These are phyloP conservation scores for Prionailurus bengalensis DNA, from an alignment of 2,113 vertebrate genomes.

Conservation along the genomic window DNA sequence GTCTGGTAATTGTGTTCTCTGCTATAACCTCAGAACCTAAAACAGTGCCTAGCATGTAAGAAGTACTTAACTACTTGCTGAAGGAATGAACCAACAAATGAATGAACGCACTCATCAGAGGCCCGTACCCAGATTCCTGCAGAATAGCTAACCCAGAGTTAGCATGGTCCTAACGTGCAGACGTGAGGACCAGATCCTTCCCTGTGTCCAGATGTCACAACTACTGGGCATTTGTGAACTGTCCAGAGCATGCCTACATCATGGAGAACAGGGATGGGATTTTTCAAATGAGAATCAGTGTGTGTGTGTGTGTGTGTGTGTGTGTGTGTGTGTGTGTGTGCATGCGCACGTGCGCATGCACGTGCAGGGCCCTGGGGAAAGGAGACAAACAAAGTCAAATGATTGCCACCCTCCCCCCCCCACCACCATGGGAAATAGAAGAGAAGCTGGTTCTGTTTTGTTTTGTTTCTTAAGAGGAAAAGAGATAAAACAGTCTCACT, in stretches of 20 bases:
- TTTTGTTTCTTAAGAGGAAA: not conserved
- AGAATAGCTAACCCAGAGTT: not conserved
- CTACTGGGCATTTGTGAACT: not conserved
- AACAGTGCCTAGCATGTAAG: not conserved
- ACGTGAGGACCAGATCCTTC: not conserved
- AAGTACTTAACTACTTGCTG: not conserved
- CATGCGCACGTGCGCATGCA: fast-evolving
- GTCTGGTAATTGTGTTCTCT: not conserved
- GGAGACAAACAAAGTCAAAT: not conserved
- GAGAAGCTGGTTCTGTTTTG: no score
- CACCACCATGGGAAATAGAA: not conserved
- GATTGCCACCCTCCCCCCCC: not conserved
- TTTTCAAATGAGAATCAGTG: not conserved
- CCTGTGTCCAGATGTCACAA: not conserved
- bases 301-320: not conserved
- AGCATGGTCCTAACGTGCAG: not conserved
- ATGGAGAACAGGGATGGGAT: not conserved
- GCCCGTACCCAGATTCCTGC: not conserved
- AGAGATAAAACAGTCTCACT: conserved; percentile 8
- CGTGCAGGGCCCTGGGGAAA: no score
- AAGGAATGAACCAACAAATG: not conserved
- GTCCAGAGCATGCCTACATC: not conserved
- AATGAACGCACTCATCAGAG: not conserved
- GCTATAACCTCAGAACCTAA: not conserved
- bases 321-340: not conserved